Evolutionary conservation across 2,888 invertebrate genomes (phyloP).

Genomic region (Arrhopalites spinosus): DNA sequence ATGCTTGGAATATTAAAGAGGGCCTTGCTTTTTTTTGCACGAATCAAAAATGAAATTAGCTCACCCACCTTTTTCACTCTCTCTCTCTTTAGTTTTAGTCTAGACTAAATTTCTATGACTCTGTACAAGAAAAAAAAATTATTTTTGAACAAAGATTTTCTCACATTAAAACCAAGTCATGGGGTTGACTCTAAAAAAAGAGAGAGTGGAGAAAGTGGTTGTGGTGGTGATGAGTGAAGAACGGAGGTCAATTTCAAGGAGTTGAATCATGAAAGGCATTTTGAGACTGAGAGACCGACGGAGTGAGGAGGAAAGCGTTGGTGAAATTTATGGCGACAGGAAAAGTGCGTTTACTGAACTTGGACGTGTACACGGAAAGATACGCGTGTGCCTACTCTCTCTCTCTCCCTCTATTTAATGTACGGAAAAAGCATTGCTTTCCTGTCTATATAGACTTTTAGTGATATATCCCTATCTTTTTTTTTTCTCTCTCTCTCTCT

Average conservation of each 20-base stretch:
- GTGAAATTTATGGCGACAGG: constrained; percentile 35
- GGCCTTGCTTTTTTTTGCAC: too few species aligned
- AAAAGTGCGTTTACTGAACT: constrained; percentile 37
- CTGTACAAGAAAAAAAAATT: too few species aligned
- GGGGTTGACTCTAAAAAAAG: neutral
- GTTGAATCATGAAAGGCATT: constrained; percentile 34
- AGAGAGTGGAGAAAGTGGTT: neutral
- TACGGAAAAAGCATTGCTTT: neutral
- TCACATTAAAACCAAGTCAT: neutral
- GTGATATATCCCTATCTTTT: neutral
- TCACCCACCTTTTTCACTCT: too few species aligned
- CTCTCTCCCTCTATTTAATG: neutral
- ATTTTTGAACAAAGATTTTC: neutral
- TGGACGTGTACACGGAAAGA: constrained; percentile 17
- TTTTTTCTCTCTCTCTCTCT: constrained; percentile 1
- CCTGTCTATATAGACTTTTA: neutral
- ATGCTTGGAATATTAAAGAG: too few species aligned
- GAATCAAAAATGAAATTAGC: too few species aligned
- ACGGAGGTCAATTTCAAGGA: constrained; percentile 31
- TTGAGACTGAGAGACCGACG: constrained; percentile 24
- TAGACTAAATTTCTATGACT: too few species aligned
- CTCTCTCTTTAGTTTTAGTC: too few species aligned
- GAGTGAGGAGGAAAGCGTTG: constrained; percentile 19
- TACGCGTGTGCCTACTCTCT: neutral
- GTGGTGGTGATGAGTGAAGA: constrained; percentile 5